Evolutionary conservation across 1,140 invertebrate genomes (phyloP).

Genomic region (Drosophila virilis): DNA sequence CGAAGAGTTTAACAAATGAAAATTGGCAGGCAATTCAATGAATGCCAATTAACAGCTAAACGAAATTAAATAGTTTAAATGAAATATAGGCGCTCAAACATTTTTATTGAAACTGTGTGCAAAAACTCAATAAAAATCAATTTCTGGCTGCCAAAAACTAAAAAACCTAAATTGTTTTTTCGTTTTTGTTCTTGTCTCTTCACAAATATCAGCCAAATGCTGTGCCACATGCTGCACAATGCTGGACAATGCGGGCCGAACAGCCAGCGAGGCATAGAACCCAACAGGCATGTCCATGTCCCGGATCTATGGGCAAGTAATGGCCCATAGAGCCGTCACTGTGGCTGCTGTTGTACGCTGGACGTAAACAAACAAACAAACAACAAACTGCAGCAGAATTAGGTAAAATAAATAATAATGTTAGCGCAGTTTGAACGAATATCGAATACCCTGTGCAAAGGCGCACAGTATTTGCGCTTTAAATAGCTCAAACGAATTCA

Average conservation of each 20-base stretch:
- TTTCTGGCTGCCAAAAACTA: conserved; percentile 34
- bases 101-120: conserved; percentile 63
- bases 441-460: conserved; percentile 3
- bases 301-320: conserved; percentile 32
- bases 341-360: background rate
- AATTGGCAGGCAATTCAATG: conserved; percentile 67
- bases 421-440: background rate
- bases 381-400: conserved; percentile 31
- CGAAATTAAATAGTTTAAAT: conserved; percentile 44
- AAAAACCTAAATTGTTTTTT: conserved; percentile 8
- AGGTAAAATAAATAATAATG: conserved; percentile 34
- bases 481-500: background rate
- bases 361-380: conserved; percentile 52
- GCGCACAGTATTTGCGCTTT: background rate
- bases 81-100: conserved; percentile 31
- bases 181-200: background rate
- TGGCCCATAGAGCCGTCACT: conserved; percentile 40
- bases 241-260: background rate
- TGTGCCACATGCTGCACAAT: background rate
- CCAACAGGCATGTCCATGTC: conserved; percentile 23
- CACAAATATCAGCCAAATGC: background rate
- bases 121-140: conserved; percentile 77
- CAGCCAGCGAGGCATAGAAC: conserved; percentile 38
- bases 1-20: conserved; percentile 40
- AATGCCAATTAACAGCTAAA: conserved; percentile 67